Percentiles rank a stretch among this genome's conserved stretches.
Conservation (phyloP, 2,797 vertebrate species). For the Loris lydekkerianus region DNA sequence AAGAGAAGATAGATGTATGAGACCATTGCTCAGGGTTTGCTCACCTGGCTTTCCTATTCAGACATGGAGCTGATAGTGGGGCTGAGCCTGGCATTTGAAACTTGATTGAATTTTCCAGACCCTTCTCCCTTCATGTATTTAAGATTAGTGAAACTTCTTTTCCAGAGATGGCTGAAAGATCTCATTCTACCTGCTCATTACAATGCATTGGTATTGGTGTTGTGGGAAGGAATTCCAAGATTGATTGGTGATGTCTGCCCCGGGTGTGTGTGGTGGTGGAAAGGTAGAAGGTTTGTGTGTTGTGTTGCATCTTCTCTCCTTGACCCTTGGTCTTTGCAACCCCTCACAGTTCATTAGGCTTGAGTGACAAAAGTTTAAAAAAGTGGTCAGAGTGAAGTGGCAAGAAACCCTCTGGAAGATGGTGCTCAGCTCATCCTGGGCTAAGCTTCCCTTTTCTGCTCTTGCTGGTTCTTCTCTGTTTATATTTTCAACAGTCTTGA, state of each 20-base stretch:
- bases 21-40: neutral
- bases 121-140: neutral
- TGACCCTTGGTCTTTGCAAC: neutral
- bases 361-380: neutral
- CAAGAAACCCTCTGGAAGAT: neutral
- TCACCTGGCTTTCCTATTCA: neutral
- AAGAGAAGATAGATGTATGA: too few relatives aligned
- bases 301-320: neutral
- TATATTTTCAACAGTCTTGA: neutral
- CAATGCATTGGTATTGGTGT: too few relatives aligned
- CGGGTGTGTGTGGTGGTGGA: neutral
- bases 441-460: neutral
- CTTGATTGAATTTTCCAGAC: neutral
- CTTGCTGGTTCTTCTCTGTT: neutral
- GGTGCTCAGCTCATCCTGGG: neutral
- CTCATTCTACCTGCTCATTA: neutral
- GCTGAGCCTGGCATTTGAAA: neutral
- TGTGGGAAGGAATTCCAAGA: fast-evolving
- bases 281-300: neutral
- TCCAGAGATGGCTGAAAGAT: neutral
- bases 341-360: neutral
- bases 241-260: neutral
- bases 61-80: neutral
- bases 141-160: neutral
- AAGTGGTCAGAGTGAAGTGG: neutral